Conservation (phyloP, 2,797 vertebrate species). For the Microhierax caerulescens region DNA sequence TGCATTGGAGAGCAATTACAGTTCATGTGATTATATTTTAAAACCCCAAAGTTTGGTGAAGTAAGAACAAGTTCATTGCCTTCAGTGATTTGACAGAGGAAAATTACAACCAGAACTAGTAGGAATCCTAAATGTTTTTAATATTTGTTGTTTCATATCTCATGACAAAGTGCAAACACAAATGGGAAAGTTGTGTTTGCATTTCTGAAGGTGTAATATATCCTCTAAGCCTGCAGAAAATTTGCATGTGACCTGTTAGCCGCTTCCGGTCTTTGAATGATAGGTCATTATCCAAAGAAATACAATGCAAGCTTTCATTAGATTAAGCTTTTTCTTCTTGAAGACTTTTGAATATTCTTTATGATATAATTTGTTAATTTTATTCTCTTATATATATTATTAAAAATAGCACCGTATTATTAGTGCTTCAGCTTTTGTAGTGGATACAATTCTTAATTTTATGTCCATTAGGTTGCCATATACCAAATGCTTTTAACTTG, state of each 20-base stretch:
- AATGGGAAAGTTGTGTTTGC: neutral
- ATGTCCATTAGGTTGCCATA: neutral
- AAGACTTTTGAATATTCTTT: neutral
- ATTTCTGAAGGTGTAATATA: neutral
- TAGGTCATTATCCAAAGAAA: neutral
- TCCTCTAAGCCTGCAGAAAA: neutral
- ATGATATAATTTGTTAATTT: neutral
- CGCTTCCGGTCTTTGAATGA: neutral
- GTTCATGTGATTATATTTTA: neutral
- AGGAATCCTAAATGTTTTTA: slow-evolving; percentile 31
- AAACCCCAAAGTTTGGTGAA: neutral
- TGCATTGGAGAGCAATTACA: neutral
- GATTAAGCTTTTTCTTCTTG: neutral
- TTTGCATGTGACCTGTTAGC: neutral
- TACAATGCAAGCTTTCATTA: neutral
- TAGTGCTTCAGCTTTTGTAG: neutral
- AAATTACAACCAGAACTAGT: neutral
- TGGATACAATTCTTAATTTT: neutral
- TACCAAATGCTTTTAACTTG: neutral
- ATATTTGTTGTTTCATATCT: slow-evolving; percentile 13
- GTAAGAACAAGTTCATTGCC: neutral
- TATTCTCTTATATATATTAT: neutral
- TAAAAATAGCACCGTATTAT: no score
- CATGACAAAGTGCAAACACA: neutral
- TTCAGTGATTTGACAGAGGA: slow-evolving; percentile 30